Conservation (phyloP, 2,113 vertebrate genomes). For the Neopipo cinnamomea region DNA sequence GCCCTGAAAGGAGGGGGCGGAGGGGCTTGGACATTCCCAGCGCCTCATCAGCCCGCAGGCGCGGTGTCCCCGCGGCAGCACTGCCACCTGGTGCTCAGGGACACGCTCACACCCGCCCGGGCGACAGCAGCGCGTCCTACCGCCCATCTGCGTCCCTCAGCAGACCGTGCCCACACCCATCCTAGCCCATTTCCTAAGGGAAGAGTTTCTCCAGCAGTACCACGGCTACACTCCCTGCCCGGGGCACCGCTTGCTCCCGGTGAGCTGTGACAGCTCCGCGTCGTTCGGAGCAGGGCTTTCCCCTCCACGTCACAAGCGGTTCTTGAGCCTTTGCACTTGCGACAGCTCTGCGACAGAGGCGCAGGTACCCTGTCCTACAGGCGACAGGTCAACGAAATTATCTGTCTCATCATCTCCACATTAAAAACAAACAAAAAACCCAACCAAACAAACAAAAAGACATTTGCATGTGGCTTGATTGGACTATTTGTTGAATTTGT, state of each 20-base stretch:
- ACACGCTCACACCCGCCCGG: background rate
- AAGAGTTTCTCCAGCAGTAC: fast-evolving
- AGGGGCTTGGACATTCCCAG: fast-evolving
- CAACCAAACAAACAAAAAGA: no score
- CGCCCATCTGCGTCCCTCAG: fast-evolving
- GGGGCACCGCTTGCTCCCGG: background rate
- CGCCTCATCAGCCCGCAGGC: background rate
- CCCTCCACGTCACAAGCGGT: fast-evolving
- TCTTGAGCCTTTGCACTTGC: background rate
- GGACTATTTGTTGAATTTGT: background rate
- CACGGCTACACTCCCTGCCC: fast-evolving
- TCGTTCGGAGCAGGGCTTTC: background rate
- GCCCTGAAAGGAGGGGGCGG: no score
- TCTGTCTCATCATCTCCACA: background rate
- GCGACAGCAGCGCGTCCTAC: fast-evolving
- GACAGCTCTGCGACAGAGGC: background rate
- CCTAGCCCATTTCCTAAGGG: background rate
- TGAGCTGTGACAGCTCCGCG: fast-evolving
- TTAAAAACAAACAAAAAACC: background rate
- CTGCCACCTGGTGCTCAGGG: slow-evolving; percentile 22
- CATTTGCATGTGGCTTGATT: background rate
- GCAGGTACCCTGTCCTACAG: background rate
- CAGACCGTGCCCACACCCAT: fast-evolving
- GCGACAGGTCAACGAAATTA: background rate
- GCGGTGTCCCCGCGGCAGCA: background rate